phyloP scores from a whole-genome alignment of 1,140 invertebrate species.

The Tribolium madens region DNA sequence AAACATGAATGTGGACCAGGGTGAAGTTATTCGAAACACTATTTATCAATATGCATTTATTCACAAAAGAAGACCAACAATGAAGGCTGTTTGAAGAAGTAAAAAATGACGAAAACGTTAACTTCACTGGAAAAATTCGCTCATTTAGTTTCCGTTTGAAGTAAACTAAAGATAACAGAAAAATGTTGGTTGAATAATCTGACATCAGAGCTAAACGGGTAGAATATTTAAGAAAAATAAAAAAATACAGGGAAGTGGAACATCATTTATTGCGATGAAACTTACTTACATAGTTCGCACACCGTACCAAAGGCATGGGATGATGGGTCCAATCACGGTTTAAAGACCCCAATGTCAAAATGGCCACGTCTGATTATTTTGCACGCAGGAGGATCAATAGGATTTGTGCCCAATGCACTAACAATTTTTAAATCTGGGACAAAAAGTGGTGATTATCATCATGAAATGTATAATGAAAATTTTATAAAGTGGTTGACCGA shows the following conservation, averaged over 20 bases:
- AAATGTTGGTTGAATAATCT: constrained; percentile 1
- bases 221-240: constrained; percentile 8
- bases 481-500: constrained; percentile 36
- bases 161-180: constrained; percentile 11
- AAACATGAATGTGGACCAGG: no score
- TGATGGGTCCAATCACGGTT: constrained; percentile 7
- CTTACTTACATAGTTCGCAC: constrained; percentile 18
- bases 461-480: constrained; percentile 42
- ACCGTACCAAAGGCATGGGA: not conserved
- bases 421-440: not conserved
- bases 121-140: not conserved
- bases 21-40: no score
- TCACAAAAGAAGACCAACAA: not conserved
- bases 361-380: constrained; percentile 17
- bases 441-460: not conserved
- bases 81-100: not conserved
- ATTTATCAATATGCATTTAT: no score
- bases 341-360: constrained; percentile 20
- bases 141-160: not conserved
- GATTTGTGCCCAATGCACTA: constrained; percentile 2
- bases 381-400: constrained; percentile 5
- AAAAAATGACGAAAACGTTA: not conserved
- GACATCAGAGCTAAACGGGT: not conserved
- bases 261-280: constrained; percentile 11
- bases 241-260: not conserved